Evolutionary conservation across 2,113 vertebrate species (phyloP), one percentile per base, ranked within the genome.

Genomic region (Antechinus flavipes): DNA sequence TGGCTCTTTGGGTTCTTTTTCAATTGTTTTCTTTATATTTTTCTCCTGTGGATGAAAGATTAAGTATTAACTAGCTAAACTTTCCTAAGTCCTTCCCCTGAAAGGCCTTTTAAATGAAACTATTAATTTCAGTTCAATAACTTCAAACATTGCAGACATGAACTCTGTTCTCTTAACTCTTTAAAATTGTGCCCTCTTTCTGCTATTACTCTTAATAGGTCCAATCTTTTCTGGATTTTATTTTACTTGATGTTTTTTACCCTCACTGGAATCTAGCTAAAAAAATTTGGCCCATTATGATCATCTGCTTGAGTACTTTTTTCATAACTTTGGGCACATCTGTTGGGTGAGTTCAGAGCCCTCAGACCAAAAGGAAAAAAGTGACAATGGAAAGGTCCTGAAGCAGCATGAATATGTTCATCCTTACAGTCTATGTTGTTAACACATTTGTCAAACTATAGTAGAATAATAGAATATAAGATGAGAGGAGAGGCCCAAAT

Each of bases 1-100:
- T 76, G 47, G 30, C 84, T 55, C 92, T 89, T 92, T 68, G 35
- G 46, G 22, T 92, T 94, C 90, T 91, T 90, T n/a, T 84, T 58
- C 93, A 52, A 24, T 54, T 8, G n/a, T 93, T 95, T 89, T 89
- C 91, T 93, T 61, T 91, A 89, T 93, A 8, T 94, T 90, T 42
- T 91, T 46, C 90, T 52, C 50, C 24, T 93, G 58, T 91, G 89
- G 12, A 4, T 49, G 42, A 14, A 49, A 89, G 52, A 93, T 14
- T 26, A 91, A 25, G 10, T 54, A 2, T 89, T 26, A 46, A n/a
- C 47, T 68, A 35, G n/a, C 53, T 84, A 84, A n/a, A 16, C 68
- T 76, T n/a, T 76, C 7, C n/a, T 19, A 76, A 16, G 16, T 16
- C 35, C 68, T 76, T 76, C 14, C 68, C n/a, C 68, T 61, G 58